These are phyloP conservation scores for Drosophila lini DNA, from an alignment of 1,140 invertebrate genomes.

Conservation along the genomic window DNA sequence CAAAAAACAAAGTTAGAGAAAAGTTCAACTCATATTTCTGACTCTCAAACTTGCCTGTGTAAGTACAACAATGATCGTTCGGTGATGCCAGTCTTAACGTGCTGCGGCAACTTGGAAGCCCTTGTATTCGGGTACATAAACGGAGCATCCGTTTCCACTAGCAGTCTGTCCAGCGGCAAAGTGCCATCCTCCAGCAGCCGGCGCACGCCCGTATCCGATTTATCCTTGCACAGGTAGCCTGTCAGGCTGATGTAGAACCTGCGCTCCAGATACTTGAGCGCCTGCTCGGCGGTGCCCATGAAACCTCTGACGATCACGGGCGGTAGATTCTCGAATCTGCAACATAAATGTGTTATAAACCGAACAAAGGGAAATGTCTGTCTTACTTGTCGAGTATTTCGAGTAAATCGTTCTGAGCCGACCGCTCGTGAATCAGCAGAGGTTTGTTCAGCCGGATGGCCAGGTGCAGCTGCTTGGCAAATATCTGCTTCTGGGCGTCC, in stretches of 20 bases:
- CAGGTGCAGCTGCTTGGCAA: conserved; percentile 94
- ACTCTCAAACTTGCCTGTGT: conserved; percentile 69
- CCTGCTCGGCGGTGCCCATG: conserved; percentile 94
- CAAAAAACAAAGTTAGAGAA: conserved; percentile 58
- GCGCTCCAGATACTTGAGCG: conserved; percentile 92
- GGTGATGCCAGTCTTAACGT: conserved; percentile 94
- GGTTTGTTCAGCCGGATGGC: conserved; percentile 95
- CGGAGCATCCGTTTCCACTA: conserved; percentile 97
- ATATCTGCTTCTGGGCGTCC: conserved; percentile 93
- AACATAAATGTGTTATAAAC: background rate
- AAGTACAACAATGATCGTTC: conserved; percentile 88
- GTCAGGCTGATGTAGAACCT: conserved; percentile 95
- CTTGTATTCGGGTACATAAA: conserved; percentile 98
- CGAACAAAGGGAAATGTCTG: background rate
- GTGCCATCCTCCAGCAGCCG: conserved; percentile 92
- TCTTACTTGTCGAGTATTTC: conserved; percentile 86
- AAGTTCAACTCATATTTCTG: accelerated
- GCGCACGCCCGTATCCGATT: conserved; percentile 94
- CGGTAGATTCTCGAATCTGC: conserved; percentile 88
- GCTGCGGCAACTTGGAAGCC: conserved; percentile 94
- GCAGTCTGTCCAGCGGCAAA: conserved; percentile 92
- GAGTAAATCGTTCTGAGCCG: conserved; percentile 93
- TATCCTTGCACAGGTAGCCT: conserved; percentile 89
- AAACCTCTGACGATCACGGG: conserved; percentile 96
- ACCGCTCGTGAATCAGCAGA: conserved; percentile 95